A percentile compares a stretch with the other conserved stretches of the same genome.
Conservation (phyloP, 2,113 vertebrate genomes). For the Sisor rabdophorus region DNA sequence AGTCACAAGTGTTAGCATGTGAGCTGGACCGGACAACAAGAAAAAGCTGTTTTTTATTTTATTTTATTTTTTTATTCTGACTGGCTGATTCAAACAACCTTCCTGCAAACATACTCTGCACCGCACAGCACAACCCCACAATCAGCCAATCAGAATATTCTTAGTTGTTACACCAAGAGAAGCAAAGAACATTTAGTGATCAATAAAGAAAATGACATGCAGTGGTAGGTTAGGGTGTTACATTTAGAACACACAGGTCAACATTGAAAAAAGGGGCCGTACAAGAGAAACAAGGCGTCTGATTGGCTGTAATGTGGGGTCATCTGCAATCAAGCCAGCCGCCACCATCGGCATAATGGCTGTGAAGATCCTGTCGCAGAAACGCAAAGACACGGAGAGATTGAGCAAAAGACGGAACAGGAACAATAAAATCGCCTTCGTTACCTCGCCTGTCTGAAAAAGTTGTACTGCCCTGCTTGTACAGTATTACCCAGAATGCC, state of each 20-base stretch:
- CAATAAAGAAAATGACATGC: not conserved
- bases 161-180: constrained; percentile 34
- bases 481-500: not conserved
- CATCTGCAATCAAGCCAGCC: constrained; percentile 93
- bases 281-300: constrained; percentile 91
- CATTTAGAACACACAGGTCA: constrained; percentile 56
- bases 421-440: constrained; percentile 5
- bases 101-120: constrained; percentile 52
- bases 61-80: constrained; percentile 61
- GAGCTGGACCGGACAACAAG: constrained; percentile 21
- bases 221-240: constrained; percentile 49
- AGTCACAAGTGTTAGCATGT: constrained; percentile 48
- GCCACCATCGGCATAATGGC: constrained; percentile 99
- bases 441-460: not conserved
- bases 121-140: constrained; percentile 54
- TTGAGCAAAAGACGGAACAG: constrained; percentile 44
- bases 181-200: constrained; percentile 13
- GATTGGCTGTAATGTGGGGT: constrained; percentile 97
- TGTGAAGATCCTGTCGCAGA: constrained; percentile 94
- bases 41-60: constrained; percentile 10
- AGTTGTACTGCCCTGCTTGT: not conserved
- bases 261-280: constrained; percentile 69
- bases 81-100: constrained; percentile 62
- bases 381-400: constrained; percentile 67
- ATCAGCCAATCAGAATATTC: constrained; percentile 77